Percentiles rank a stretch among this genome's conserved stretches.
Evolutionary conservation across 2,888 invertebrate species (phyloP).

Genomic region (Pyrrhia umbra): DNA sequence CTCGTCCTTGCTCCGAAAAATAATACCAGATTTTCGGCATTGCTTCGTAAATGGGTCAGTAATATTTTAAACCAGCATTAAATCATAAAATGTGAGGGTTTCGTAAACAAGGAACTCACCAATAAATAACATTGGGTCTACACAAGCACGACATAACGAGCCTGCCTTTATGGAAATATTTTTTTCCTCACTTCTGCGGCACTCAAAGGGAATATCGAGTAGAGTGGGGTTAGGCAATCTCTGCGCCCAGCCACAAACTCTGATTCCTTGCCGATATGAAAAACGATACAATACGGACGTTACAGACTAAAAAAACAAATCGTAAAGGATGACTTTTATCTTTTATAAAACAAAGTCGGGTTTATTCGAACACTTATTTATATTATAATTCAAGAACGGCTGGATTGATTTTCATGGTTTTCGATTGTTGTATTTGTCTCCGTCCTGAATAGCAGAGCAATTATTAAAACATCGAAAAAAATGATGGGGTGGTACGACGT

Average conservation of each 20-base stretch:
- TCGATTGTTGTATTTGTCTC: no score
- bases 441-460: no score
- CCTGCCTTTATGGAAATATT: constrained; percentile 63
- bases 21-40: constrained; percentile 58
- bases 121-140: constrained; percentile 71
- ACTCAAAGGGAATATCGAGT: constrained; percentile 53
- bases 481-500: no score
- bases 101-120: constrained; percentile 74
- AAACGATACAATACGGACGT: constrained; percentile 28
- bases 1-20: constrained; percentile 44
- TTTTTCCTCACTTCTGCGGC: constrained; percentile 56
- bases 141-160: constrained; percentile 65
- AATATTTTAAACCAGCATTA: constrained; percentile 72
- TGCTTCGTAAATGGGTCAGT: constrained; percentile 64
- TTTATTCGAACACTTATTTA: no score
- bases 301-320: constrained; percentile 21
- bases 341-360: no score
- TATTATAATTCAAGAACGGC: no score
- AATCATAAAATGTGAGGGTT: constrained; percentile 75
- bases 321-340: background rate
- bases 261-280: constrained; percentile 46
- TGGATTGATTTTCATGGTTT: no score
- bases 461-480: no score
- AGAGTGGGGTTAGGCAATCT: constrained; percentile 43
- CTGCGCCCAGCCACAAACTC: constrained; percentile 32